Percentiles rank a stretch among this genome's conserved stretches.
phyloP scores from a whole-genome alignment of 2,797 vertebrate genomes.

The Sitta carolinensis region DNA sequence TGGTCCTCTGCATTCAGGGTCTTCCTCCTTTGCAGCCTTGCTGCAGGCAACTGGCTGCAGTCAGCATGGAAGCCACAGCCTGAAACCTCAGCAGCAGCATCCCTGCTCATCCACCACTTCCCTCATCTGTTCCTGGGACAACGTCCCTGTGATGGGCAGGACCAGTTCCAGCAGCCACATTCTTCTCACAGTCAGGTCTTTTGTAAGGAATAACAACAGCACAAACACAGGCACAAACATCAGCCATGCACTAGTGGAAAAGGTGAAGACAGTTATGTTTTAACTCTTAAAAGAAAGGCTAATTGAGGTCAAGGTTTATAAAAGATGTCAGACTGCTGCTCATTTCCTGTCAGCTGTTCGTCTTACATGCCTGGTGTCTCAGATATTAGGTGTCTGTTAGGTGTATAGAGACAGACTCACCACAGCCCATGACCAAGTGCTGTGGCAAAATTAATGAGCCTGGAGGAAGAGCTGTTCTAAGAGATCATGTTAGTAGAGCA shows the following conservation, averaged over 20 bases:
- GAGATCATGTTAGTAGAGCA: neutral
- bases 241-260: neutral
- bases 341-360: neutral
- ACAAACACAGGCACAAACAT: rapidly evolving
- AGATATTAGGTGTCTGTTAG: neutral
- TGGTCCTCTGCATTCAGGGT: neutral
- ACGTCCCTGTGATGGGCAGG: rapidly evolving
- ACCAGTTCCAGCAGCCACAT: neutral
- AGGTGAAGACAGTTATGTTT: neutral
- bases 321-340: neutral
- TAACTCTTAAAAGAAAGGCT: neutral
- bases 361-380: neutral
- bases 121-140: rapidly evolving
- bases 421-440: neutral
- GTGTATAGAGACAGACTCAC: neutral
- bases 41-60: rapidly evolving
- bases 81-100: rapidly evolving
- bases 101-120: neutral
- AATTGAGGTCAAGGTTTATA: neutral
- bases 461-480: neutral
- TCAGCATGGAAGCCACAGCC: neutral
- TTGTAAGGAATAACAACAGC: neutral
- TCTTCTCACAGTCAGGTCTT: neutral
- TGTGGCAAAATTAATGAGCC: neutral
- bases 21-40: neutral